phyloP scores from a whole-genome alignment of 2,797 vertebrate species.

The Pitangus sulphuratus region DNA sequence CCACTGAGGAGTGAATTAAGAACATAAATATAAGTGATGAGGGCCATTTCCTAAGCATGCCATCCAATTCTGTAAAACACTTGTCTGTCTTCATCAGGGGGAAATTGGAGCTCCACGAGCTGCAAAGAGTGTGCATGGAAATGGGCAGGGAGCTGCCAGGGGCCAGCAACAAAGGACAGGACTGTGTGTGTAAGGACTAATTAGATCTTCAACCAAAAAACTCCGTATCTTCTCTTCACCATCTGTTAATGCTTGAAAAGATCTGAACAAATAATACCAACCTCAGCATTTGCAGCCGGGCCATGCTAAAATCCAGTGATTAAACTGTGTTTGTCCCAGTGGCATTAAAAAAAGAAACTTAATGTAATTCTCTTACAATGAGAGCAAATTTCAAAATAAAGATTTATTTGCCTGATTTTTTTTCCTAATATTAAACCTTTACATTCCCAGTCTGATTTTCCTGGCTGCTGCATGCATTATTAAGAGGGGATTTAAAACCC shows the following conservation, averaged over 20 bases:
- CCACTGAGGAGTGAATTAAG: slow-evolving; percentile 10
- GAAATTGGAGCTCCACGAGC: background rate
- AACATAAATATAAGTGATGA: slow-evolving; percentile 37
- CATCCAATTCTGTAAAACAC: background rate
- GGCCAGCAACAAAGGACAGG: background rate
- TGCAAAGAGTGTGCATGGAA: fast-evolving
- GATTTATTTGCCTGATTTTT: slow-evolving; percentile 2
- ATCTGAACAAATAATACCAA: slow-evolving; percentile 2
- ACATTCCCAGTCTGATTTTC: background rate
- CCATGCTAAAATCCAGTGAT: background rate
- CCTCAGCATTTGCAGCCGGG: background rate
- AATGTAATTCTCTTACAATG: background rate
- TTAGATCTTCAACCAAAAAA: background rate
- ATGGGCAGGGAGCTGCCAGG: background rate
- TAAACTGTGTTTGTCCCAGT: background rate
- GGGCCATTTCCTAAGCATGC: background rate
- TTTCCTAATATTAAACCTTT: background rate
- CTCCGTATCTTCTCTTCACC: background rate
- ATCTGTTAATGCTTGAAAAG: background rate
- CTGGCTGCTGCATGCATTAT: slow-evolving; percentile 19
- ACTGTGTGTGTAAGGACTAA: background rate
- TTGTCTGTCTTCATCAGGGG: background rate
- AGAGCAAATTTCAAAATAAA: background rate
- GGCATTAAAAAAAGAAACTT: background rate
- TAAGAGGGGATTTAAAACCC: slow-evolving; percentile 36